A percentile compares a stretch with the other conserved stretches of the same genome.
Evolutionary conservation across 2,797 vertebrate species (phyloP).

Genomic region (Argyrosomus regius): DNA sequence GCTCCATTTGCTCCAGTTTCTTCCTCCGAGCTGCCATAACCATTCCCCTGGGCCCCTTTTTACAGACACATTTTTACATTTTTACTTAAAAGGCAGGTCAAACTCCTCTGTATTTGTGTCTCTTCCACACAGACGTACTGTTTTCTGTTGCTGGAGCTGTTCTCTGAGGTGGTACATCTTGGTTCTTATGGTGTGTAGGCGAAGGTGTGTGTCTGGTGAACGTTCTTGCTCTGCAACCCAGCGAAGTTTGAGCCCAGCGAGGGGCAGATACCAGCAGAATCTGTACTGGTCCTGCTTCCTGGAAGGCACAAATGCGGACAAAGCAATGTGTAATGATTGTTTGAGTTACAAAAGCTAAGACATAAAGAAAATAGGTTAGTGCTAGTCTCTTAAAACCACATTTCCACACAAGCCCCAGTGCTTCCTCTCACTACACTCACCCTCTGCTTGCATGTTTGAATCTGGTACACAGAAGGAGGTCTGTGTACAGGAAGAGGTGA

Average conservation of each 20-base stretch:
- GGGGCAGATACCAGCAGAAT: conserved; percentile 86
- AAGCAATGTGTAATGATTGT: too few species aligned
- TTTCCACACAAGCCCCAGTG: not conserved
- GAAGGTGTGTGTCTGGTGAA: conserved; percentile 63
- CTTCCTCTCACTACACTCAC: conserved; percentile 57
- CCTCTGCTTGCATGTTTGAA: conserved; percentile 75
- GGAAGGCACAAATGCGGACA: not conserved
- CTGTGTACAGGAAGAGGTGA: conserved; percentile 88
- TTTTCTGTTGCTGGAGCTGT: conserved; percentile 70
- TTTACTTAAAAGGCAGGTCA: not conserved
- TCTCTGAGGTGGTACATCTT: conserved; percentile 81
- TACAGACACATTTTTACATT: conserved; percentile 7
- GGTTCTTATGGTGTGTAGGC: conserved; percentile 72
- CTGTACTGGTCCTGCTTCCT: conserved; percentile 85
- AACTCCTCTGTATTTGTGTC: not conserved
- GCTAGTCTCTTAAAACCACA: not conserved
- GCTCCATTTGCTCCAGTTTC: conserved; percentile 84
- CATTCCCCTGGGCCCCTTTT: conserved; percentile 49
- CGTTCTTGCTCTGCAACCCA: conserved; percentile 70
- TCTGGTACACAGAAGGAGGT: conserved; percentile 85
- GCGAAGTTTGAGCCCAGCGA: conserved; percentile 77
- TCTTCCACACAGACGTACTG: conserved; percentile 57
- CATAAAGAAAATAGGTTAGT: not conserved
- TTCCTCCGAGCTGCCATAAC: conserved; percentile 65
- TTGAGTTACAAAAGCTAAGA: too few species aligned